Evolutionary conservation across 2,797 vertebrate species (phyloP).

Genomic region (Pristis pectinata): DNA sequence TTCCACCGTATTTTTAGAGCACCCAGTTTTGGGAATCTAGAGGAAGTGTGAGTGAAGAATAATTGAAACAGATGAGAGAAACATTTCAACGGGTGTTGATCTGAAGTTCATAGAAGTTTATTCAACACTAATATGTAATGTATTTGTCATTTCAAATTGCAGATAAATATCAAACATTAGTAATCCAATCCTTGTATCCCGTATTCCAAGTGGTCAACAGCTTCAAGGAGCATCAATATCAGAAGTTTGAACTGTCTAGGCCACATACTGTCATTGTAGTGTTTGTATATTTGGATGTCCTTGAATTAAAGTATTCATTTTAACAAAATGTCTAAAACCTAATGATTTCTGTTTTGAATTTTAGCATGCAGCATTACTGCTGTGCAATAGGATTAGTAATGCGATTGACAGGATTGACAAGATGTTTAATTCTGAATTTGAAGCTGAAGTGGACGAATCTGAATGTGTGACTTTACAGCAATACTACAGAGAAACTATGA

Average conservation of each 20-base stretch:
- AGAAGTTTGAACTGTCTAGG: not conserved
- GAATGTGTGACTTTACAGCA: conserved; percentile 87
- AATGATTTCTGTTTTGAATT: conserved; percentile 22
- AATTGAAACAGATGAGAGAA: not conserved
- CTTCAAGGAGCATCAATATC: too few relatives aligned
- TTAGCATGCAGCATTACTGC: conserved; percentile 83
- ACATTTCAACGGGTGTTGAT: not conserved
- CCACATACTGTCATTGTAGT: not conserved
- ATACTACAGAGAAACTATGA: conserved; percentile 96
- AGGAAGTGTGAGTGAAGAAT: not conserved
- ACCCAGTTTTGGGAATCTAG: not conserved
- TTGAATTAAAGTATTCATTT: not conserved
- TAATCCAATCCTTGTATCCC: not conserved
- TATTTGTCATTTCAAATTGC: not conserved
- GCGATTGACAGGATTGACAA: conserved; percentile 87
- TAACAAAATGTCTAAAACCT: not conserved
- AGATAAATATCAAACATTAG: not conserved
- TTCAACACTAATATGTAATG: not conserved
- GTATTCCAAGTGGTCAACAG: not conserved
- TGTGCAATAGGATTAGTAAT: conserved; percentile 86
- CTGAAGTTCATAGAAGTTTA: not conserved
- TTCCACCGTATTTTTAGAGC: not conserved
- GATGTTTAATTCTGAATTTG: conserved; percentile 91
- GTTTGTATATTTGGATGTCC: not conserved
- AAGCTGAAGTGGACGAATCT: conserved; percentile 85